phyloP scores from a whole-genome alignment of 2,888 invertebrate genomes.

The Cyaniris semiargus region DNA sequence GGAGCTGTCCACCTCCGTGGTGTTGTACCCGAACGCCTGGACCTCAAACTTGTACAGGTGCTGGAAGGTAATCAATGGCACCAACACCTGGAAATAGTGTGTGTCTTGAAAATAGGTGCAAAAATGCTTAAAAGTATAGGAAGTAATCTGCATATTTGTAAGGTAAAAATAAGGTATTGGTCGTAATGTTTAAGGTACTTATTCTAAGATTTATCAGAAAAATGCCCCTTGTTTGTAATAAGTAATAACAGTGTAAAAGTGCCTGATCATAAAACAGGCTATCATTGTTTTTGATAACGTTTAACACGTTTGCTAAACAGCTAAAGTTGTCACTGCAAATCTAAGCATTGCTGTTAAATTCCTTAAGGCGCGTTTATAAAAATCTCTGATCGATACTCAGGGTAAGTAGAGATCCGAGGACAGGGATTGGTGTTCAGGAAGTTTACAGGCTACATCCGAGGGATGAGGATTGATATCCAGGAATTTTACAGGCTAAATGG shows the following conservation, averaged over 20 bases:
- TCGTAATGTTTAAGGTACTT: too few species aligned
- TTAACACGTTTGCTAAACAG: not conserved
- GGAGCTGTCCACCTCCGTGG: conserved; percentile 40
- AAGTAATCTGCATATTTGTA: too few species aligned
- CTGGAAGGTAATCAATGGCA: conserved; percentile 54
- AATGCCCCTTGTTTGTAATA: too few species aligned
- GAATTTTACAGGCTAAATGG: too few species aligned
- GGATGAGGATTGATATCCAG: too few species aligned
- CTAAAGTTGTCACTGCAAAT: not conserved
- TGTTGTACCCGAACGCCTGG: conserved; percentile 62
- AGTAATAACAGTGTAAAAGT: too few species aligned
- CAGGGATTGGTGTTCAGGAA: too few species aligned
- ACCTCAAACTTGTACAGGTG: conserved; percentile 55
- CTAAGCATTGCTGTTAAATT: not conserved
- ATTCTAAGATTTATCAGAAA: too few species aligned
- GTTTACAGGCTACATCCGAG: too few species aligned
- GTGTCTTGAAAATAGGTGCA: not conserved
- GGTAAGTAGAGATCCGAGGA: too few species aligned
- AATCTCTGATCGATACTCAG: not conserved
- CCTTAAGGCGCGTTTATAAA: not conserved
- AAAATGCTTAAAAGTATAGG: not conserved
- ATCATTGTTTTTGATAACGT: not conserved
- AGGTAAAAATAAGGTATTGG: too few species aligned
- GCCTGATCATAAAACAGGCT: not conserved
- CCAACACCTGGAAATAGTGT: conserved; percentile 48